phyloP scores from a whole-genome alignment of 2,888 invertebrate species.

The Amphipoea lucens region DNA sequence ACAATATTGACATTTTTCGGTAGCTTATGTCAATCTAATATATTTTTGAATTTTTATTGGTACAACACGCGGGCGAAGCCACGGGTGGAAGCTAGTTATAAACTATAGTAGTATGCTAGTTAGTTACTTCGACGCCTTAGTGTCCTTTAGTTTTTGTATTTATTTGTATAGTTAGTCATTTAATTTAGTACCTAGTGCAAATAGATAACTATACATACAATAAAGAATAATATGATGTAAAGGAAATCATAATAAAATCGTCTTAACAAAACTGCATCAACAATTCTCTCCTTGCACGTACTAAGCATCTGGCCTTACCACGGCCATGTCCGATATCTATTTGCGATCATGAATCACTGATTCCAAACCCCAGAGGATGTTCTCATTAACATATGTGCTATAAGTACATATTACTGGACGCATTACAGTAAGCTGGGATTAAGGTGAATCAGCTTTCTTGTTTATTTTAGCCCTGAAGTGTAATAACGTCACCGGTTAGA shows the following conservation, averaged over 20 bases:
- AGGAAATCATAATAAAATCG: background rate
- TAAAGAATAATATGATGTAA: background rate
- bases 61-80: no score
- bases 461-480: conserved; percentile 50
- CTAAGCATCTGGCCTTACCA: conserved; percentile 32
- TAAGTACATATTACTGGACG: conserved; percentile 38
- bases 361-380: conserved; percentile 70
- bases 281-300: background rate
- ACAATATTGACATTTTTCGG: no score
- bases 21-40: no score
- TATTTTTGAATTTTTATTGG: no score
- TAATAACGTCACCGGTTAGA: conserved; percentile 19
- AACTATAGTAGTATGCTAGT: no score
- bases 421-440: conserved; percentile 43
- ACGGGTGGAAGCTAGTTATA: no score
- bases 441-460: conserved; percentile 53
- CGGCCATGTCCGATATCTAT: conserved; percentile 58
- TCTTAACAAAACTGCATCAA: conserved; percentile 2
- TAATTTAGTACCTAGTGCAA: no score
- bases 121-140: no score
- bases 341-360: conserved; percentile 70
- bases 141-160: no score
- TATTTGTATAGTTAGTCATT: no score
- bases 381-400: conserved; percentile 68
- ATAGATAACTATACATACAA: no score